phyloP scores from a whole-genome alignment of 2,113 vertebrate species.

The Halichoerus grypus region DNA sequence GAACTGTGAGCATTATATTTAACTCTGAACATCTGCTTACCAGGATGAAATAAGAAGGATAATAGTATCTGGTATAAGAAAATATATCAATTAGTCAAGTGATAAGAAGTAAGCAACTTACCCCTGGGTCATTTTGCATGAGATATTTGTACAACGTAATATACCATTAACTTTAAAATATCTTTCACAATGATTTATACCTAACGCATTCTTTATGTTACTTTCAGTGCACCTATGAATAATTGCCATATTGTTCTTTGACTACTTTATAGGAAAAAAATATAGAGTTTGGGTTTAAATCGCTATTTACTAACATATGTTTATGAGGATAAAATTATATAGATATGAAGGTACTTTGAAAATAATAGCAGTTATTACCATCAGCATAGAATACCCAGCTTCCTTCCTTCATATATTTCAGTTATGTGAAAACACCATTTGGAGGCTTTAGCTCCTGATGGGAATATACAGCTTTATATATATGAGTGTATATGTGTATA shows the following conservation, averaged over 20 bases:
- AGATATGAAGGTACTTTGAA: neutral
- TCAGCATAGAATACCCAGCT: neutral
- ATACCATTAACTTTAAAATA: neutral
- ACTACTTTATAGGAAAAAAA: neutral
- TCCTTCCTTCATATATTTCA: neutral
- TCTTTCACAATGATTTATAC: neutral
- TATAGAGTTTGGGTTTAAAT: neutral
- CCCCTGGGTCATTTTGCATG: neutral
- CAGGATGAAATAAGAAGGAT: neutral
- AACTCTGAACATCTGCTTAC: neutral
- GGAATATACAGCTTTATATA: neutral
- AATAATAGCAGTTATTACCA: neutral
- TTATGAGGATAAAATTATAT: neutral
- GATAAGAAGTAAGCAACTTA: neutral
- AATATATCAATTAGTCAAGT: neutral
- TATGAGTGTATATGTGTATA: no score
- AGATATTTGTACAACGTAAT: neutral
- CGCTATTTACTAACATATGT: neutral
- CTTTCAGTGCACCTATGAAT: neutral
- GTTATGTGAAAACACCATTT: neutral
- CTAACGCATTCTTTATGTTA: neutral
- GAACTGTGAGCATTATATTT: neutral
- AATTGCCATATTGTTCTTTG: neutral
- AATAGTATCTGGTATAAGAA: neutral
- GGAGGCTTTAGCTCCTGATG: neutral